These are phyloP conservation scores for Drosophila ironensis DNA, from an alignment of 1,140 invertebrate genomes.

Conservation along the genomic window DNA sequence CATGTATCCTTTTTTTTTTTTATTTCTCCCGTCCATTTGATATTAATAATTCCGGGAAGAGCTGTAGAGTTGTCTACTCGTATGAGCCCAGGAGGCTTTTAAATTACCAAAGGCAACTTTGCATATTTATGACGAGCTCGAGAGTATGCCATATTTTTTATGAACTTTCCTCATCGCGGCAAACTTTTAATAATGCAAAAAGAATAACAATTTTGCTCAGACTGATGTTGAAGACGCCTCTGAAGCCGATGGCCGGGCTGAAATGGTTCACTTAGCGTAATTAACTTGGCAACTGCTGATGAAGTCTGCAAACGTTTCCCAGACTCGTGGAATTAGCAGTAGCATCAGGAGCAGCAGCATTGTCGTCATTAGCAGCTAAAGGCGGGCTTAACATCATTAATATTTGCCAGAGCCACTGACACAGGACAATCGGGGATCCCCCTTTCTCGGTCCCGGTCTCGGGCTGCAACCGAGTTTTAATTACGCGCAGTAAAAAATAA, in stretches of 20 bases:
- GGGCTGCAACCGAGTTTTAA: slow-evolving; percentile 48
- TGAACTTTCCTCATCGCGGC: slow-evolving; percentile 10
- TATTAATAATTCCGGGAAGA: not conserved
- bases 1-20: not conserved
- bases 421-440: slow-evolving; percentile 32
- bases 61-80: not conserved
- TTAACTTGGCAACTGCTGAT: slow-evolving; percentile 76
- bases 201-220: slow-evolving; percentile 43
- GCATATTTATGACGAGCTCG: slow-evolving; percentile 60
- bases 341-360: slow-evolving; percentile 8
- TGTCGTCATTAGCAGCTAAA: slow-evolving; percentile 47
- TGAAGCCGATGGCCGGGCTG: slow-evolving; percentile 28
- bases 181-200: slow-evolving; percentile 68
- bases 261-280: slow-evolving; percentile 70
- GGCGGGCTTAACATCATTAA: slow-evolving; percentile 60
- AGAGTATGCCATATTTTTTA: slow-evolving; percentile 61
- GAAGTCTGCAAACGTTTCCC: slow-evolving; percentile 33
- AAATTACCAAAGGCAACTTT: slow-evolving; percentile 31
- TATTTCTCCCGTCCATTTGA: not conserved
- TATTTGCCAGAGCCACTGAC: slow-evolving; percentile 58
- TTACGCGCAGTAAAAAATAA: slow-evolving; percentile 71
- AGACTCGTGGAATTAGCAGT: slow-evolving; percentile 1
- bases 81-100: slow-evolving; percentile 3
- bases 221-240: slow-evolving; percentile 10
- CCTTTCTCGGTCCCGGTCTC: not conserved